phyloP scores from a whole-genome alignment of 1,140 invertebrate genomes.

The Lanistes nyassanus region DNA sequence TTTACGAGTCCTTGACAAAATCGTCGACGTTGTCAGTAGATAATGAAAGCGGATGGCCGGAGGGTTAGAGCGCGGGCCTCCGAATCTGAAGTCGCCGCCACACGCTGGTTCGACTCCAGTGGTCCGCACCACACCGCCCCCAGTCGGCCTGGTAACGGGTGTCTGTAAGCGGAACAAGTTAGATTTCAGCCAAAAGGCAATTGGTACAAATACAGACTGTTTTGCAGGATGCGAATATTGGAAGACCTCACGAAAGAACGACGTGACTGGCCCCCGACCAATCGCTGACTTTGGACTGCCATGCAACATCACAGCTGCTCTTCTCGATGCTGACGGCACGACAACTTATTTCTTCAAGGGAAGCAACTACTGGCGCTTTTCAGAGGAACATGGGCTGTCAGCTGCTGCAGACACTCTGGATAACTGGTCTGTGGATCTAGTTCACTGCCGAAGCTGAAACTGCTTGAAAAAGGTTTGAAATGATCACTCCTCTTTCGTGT shows the following conservation, averaged over 20 bases:
- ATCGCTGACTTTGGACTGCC: conserved; percentile 3
- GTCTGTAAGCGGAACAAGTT: background rate
- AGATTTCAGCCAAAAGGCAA: background rate
- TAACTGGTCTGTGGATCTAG: conserved; percentile 13
- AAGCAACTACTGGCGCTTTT: conserved; percentile 3
- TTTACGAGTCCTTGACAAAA: no score
- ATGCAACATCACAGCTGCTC: conserved; percentile 10
- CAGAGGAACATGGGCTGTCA: background rate
- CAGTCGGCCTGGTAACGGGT: background rate
- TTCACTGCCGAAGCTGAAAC: background rate
- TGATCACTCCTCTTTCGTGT: no score
- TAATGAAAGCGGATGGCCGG: no score
- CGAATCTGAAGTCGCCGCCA: no score
- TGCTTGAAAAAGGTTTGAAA: no score
- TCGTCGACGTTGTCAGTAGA: no score
- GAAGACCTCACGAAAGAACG: background rate
- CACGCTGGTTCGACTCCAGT: no score
- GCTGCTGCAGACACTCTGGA: background rate
- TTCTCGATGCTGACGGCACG: background rate
- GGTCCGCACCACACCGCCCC: no score
- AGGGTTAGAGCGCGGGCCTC: no score
- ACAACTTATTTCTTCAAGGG: conserved; percentile 21
- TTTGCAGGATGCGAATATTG: conserved; percentile 12
- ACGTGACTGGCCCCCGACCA: conserved; percentile 2
- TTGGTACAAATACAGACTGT: background rate